Base-by-base conservation (phyloP, 23 tunicate species). In the Botrylloides violaceus region DNA sequence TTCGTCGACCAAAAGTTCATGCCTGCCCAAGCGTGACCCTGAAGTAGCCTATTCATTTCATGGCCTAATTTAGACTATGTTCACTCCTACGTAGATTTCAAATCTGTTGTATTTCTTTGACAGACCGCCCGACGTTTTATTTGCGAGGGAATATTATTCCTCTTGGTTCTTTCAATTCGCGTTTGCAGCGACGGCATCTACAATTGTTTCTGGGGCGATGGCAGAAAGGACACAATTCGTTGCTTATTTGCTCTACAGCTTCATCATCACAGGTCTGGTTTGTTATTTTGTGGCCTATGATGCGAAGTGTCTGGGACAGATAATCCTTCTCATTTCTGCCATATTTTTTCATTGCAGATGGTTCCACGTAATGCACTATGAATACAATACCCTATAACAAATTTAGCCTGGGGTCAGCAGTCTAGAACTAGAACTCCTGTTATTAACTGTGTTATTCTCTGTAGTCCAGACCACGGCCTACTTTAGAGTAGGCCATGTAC, bases 171-270 rank as follows among this genome's bases (percentile, higher is more conserved):
- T 85, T 61, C 98, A 91, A 38, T 80, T 81, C 56, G 98, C 87
- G 1, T 91, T 91, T 63, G 90, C 98, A 32, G 98, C 98, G 0
- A 91, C 98, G 24, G 98, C 98, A 4, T 83, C 98, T 4, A 91
- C 98, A 9, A 91, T 91, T 3, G 98, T 91, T 37, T 80, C 86
- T 9, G 98, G 98, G 3, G 98, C 98, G 21, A 80, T 91, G 85
- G 98, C 98, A 15, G 98, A 91, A 76, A 76, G 98, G 50, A 79
- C 84, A 12, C 82, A 83, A 35, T 91, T 91, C 55, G 64, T 61
- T 64, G 92, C 98, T 26, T 91, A 91, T 71, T 78, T 91, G 79
- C 61, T 81, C 27, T 91, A 91, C 79, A 77, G 87, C 33, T 60
- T 79, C 34, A 36, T 91, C 63, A 78, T 91, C 2, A 91, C 98